Evolutionary conservation across 2,113 vertebrate genomes (phyloP), one percentile per base, ranked within the genome.

Genomic region (Talpa occidentalis): DNA sequence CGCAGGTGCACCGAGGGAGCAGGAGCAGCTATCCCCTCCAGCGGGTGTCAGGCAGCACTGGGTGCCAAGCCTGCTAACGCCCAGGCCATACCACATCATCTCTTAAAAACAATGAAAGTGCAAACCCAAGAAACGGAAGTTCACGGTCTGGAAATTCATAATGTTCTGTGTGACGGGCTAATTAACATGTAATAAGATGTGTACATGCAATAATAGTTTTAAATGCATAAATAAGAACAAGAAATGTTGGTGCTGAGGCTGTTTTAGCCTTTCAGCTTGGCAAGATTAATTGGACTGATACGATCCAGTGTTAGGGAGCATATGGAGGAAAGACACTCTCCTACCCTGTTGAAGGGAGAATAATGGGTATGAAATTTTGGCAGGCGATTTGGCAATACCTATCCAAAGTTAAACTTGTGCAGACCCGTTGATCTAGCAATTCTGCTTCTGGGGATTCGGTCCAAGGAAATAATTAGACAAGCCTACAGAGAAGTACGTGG

Each of bases 371-470:
- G 44, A 81, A 87, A 82, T 74, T 44, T 79, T 90, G 94, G 89
- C 94, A 97, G 59, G 67, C 37, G 32, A 86, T 74, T 78, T 95
- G 94, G 92, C 90, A 96, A 40, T 74, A 81, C 32, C 74, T 79
- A 30, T 40, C 40, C 82, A 74, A 94, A 94, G 79, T 93, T 78
- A 86, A 94, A 95, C 42, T 62, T 74, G 44, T 78, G 56, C 47
- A 86, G 86, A 91, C 28, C 77, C n/a, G 0, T 95, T 86, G 64
- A 88, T 88, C 76, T 66, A 88, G 66, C n/a, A 69, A 83, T 66
- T 83, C 82, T 90, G 22, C 62, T 95, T 93, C 91, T 74, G 81
- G n/a, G 56, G 94, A 92, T 62, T 92, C 42, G 95, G 82, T 56
- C 52, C 88, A 81, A 72, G 54, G 44, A 92, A 94, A 81, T 59